Base-by-base conservation (phyloP, 1,140 invertebrate species). In the Akabosia matsudoensis region DNA sequence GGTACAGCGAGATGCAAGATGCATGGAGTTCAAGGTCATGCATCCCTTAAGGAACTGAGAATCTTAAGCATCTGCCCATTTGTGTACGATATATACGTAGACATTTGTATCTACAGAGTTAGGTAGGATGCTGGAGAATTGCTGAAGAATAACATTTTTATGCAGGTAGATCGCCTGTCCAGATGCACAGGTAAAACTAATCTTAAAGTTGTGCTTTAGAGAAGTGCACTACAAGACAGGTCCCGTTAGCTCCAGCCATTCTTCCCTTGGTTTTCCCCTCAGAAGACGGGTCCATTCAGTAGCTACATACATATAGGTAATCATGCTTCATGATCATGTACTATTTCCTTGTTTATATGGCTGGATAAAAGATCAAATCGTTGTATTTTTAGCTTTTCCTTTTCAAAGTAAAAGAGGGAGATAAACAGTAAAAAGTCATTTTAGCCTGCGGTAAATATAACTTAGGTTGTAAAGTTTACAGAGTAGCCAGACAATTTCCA, bases 21-120 rank as follows among this genome's bases (percentile, higher is more conserved):
- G 31, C 13, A 30, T 24, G 10, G 61, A 67, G 61, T 67, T 67
- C 61, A 67, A 67, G 61, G 61, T 31, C 61, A 67, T 13, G 14
- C 28, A 30, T 67, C 61, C 61, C 61, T 67, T 67, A 24, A 61
- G 54, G n/a, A n/a, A n/a, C n/a, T n/a, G n/a, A n/a, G n/a, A n/a
- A n/a, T n/a, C n/a, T n/a, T n/a, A n/a, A n/a, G n/a, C n/a, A n/a
- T n/a, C n/a, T n/a, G n/a, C n/a, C n/a, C n/a, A n/a, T n/a, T n/a
- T n/a, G n/a, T n/a, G n/a, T n/a, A n/a, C n/a, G n/a, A n/a, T n/a
- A n/a, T n/a, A n/a, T n/a, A n/a, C n/a, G n/a, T n/a, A n/a, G n/a
- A n/a, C n/a, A n/a, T n/a, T n/a, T n/a, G n/a, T n/a, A n/a, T n/a
- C n/a, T n/a, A n/a, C n/a, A n/a, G n/a, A n/a, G n/a, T n/a, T n/a